Evolutionary conservation across 2,888 invertebrate genomes (phyloP).

Genomic region (Kryphioiulus occultus): DNA sequence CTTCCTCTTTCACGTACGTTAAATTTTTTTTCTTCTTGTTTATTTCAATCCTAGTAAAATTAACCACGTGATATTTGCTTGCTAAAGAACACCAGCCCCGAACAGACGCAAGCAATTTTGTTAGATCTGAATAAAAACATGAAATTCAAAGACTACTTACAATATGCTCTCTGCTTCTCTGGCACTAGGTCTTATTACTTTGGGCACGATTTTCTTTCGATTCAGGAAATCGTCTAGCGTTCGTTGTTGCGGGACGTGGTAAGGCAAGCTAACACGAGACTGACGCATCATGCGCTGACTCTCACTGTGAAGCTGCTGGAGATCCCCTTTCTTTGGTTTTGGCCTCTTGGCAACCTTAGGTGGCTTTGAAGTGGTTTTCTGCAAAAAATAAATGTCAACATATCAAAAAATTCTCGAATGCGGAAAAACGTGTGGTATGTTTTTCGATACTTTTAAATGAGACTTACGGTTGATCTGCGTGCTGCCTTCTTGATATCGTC

Average conservation of each 20-base stretch:
- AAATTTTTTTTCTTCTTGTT: too few relatives aligned
- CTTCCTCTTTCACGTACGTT: too few relatives aligned
- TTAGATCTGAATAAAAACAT: too few relatives aligned
- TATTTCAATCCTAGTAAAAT: too few relatives aligned
- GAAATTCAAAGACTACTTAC: background rate
- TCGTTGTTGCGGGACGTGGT: constrained; percentile 82
- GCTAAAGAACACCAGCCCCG: too few relatives aligned
- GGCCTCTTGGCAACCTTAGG: background rate
- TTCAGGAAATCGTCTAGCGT: constrained; percentile 78
- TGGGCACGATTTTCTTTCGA: constrained; percentile 57
- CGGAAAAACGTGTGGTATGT: too few relatives aligned
- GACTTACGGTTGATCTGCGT: background rate
- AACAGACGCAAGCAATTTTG: too few relatives aligned
- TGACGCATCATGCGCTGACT: constrained; percentile 82
- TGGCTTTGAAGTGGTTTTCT: background rate
- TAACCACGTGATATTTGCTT: too few relatives aligned
- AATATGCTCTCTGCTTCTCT: constrained; percentile 70
- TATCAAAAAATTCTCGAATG: too few relatives aligned
- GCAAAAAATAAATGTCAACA: background rate
- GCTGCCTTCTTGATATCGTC: background rate
- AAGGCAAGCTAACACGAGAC: constrained; percentile 78
- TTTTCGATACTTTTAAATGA: background rate
- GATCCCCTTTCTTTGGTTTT: constrained; percentile 73
- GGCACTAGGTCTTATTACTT: constrained; percentile 44
- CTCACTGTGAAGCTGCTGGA: constrained; percentile 81